Conservation (phyloP, 2,113 vertebrate species). For the Campylomormyrus tamandua region DNA sequence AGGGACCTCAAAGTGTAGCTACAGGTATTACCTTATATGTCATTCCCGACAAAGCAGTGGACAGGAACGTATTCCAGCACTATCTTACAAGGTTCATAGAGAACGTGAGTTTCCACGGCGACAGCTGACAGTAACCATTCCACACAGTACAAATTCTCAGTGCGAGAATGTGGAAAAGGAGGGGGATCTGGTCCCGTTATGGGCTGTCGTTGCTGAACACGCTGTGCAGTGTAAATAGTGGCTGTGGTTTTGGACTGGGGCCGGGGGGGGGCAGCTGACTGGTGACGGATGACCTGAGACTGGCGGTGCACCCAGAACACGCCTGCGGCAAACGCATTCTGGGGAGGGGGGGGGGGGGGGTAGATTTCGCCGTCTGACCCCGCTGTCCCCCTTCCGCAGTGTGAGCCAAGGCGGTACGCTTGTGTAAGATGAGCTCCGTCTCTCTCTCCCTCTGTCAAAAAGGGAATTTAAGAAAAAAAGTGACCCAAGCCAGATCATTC, state of each 20-base stretch:
- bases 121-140: neutral
- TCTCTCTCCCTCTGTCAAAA: neutral
- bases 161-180: neutral
- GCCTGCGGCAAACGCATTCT: conserved; percentile 17
- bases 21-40: neutral
- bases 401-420: neutral
- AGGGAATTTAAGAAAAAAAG: neutral
- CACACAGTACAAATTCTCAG: neutral
- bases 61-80: neutral
- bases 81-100: neutral
- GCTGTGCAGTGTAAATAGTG: neutral
- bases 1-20: neutral
- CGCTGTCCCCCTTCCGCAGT: neutral
- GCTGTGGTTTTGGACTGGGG: neutral
- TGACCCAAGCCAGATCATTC: neutral
- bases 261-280: neutral
- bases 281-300: neutral
- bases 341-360: conserved; percentile 24
- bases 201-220: neutral
- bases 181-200: neutral
- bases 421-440: conserved; percentile 28
- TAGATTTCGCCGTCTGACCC: neutral
- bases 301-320: neutral
- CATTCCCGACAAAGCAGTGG: neutral
- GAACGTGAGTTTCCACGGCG: neutral